A percentile compares a stretch with the other conserved stretches of the same genome.
Conservation (phyloP, 2,797 vertebrate species). For the Lycodopsis pacificus region DNA sequence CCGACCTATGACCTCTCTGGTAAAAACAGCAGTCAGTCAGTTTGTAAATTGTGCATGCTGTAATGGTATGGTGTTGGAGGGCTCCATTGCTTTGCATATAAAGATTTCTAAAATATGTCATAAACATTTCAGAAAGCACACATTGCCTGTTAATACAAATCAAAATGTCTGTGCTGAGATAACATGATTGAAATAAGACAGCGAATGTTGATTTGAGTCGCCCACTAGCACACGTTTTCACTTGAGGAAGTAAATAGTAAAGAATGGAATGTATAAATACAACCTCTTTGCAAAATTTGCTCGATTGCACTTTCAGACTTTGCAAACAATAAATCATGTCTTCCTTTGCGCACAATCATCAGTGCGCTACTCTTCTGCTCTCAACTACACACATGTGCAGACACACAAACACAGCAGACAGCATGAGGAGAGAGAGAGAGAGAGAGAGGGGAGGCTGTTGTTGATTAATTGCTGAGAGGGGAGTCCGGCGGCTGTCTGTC, state of each 20-base stretch:
- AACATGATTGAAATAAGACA: neutral
- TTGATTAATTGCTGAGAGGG: slow-evolving; percentile 85
- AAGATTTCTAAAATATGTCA: neutral
- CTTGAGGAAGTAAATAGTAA: slow-evolving; percentile 47
- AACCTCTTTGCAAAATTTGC: slow-evolving; percentile 67
- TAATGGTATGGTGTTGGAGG: neutral
- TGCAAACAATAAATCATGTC: slow-evolving; percentile 80
- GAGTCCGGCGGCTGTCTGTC: slow-evolving; percentile 81
- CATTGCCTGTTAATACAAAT: neutral
- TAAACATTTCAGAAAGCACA: neutral
- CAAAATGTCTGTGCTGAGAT: neutral
- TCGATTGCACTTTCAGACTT: slow-evolving; percentile 79
- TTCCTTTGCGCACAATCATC: slow-evolving; percentile 76
- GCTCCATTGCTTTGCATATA: neutral
- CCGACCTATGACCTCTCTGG: slow-evolving; percentile 59
- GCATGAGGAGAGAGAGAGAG: neutral
- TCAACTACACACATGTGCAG: slow-evolving; percentile 30
- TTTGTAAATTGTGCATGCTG: neutral
- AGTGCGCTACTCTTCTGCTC: slow-evolving; percentile 57
- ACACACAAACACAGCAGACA: slow-evolving; percentile 5
- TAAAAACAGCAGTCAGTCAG: neutral
- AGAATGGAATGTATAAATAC: slow-evolving; percentile 48
- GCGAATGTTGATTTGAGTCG: neutral
- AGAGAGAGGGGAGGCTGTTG: slow-evolving; percentile 47
- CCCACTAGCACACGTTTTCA: slow-evolving; percentile 6